Evolutionary conservation across 1,140 invertebrate genomes (phyloP).

Genomic region (Cyphomyrmex costatus): DNA sequence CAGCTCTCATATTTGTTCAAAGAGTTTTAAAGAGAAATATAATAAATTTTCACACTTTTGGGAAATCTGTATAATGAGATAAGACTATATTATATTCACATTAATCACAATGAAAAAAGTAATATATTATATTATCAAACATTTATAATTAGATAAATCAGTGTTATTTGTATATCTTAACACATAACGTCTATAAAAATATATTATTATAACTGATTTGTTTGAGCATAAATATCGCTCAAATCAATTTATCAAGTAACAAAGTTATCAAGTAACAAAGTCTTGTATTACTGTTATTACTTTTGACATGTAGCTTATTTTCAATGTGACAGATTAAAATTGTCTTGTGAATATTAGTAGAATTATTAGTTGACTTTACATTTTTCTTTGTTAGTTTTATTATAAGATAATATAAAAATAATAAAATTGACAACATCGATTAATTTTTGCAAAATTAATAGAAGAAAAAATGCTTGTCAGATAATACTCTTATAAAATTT

Average conservation of each 20-base stretch:
- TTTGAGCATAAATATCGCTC: slow-evolving; percentile 10
- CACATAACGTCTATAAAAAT: slow-evolving; percentile 28
- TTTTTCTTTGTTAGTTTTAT: slow-evolving; percentile 17
- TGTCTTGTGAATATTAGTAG: slow-evolving; percentile 12
- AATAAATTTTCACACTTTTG: no score
- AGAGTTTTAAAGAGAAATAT: no score
- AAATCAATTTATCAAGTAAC: not conserved
- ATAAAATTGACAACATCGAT: slow-evolving; percentile 12
- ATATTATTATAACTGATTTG: not conserved
- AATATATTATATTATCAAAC: slow-evolving; percentile 6
- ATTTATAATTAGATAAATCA: not conserved
- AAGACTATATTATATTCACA: not conserved
- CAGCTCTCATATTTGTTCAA: no score
- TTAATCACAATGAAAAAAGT: slow-evolving; percentile 25
- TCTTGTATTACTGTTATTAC: not conserved
- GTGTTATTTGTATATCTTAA: slow-evolving; percentile 10
- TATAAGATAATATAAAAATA: not conserved
- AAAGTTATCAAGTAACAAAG: not conserved
- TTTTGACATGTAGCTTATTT: not conserved
- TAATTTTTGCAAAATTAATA: slow-evolving; percentile 13
- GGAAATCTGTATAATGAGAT: not conserved
- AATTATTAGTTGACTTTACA: slow-evolving; percentile 46
- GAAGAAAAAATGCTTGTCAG: slow-evolving; percentile 41
- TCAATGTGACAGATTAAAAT: not conserved
- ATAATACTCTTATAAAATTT: slow-evolving; percentile 32